Evolutionary conservation across 2,797 vertebrate genomes (phyloP).

Genomic region (Phylloscopus collybita): DNA sequence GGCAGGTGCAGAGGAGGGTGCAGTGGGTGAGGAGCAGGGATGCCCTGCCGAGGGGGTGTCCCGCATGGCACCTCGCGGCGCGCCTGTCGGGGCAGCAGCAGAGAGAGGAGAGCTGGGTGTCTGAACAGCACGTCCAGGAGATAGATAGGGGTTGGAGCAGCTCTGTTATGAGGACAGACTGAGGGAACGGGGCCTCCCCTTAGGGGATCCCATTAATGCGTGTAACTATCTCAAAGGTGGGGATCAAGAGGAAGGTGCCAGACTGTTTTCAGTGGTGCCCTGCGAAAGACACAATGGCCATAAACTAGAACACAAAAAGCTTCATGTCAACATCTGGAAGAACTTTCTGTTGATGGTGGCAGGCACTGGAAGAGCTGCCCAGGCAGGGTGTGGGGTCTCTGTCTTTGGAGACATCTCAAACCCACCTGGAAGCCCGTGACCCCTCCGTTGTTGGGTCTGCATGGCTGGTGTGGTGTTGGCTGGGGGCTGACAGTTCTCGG

Average conservation of each 20-base stretch:
- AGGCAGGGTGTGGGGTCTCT: background rate
- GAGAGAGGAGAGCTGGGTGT: rapidly evolving
- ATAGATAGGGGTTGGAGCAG: background rate
- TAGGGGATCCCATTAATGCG: background rate
- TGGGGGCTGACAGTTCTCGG: background rate
- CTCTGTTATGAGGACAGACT: background rate
- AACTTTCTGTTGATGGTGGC: background rate
- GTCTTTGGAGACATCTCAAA: background rate
- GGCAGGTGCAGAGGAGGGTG: background rate
- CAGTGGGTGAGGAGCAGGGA: background rate
- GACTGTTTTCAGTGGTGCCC: background rate
- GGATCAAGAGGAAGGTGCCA: background rate
- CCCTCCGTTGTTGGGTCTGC: background rate
- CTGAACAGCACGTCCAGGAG: background rate
- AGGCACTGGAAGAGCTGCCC: background rate
- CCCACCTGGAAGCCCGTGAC: background rate
- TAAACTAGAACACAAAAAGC: background rate
- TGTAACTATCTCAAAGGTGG: background rate
- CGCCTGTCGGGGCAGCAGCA: rapidly evolving
- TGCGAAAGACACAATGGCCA: background rate
- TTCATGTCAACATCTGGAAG: background rate
- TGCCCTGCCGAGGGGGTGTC: rapidly evolving
- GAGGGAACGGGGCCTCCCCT: background rate
- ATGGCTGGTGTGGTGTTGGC: rapidly evolving
- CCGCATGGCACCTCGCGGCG: rapidly evolving